phyloP scores from a whole-genome alignment of 2,888 invertebrate genomes.

The Epistrophe eligans region DNA sequence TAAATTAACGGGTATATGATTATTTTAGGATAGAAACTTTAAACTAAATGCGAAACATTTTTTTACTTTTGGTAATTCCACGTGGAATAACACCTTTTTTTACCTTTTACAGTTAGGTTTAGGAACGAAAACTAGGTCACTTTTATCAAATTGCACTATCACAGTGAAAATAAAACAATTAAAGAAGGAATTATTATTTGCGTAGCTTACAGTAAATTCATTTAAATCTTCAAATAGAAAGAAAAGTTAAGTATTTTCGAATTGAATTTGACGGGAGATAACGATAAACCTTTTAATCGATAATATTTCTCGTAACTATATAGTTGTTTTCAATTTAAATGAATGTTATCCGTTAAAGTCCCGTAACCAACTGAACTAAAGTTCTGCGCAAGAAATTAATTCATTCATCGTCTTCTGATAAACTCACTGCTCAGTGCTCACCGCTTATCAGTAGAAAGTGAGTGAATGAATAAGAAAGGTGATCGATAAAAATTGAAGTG shows the following conservation, averaged over 20 bases:
- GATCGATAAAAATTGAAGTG: constrained; percentile 45
- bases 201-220: neutral
- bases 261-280: constrained; percentile 35
- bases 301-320: neutral
- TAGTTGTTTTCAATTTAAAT: neutral
- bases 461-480: constrained; percentile 45
- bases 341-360: constrained; percentile 42
- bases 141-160: neutral
- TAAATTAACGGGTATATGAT: neutral
- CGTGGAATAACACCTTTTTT: constrained; percentile 8
- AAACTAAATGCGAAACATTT: neutral
- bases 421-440: constrained; percentile 10
- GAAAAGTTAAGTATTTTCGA: neutral
- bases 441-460: constrained; percentile 55
- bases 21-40: neutral
- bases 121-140: neutral
- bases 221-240: neutral
- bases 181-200: neutral
- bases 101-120: neutral
- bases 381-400: constrained; percentile 21
- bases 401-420: constrained; percentile 34
- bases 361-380: constrained; percentile 59
- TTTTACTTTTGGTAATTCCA: neutral
- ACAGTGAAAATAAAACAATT: neutral
- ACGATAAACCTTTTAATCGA: constrained; percentile 36